These are phyloP conservation scores for Macroramphosus scolopax DNA, from an alignment of 2,797 vertebrate species.

Conservation along the genomic window DNA sequence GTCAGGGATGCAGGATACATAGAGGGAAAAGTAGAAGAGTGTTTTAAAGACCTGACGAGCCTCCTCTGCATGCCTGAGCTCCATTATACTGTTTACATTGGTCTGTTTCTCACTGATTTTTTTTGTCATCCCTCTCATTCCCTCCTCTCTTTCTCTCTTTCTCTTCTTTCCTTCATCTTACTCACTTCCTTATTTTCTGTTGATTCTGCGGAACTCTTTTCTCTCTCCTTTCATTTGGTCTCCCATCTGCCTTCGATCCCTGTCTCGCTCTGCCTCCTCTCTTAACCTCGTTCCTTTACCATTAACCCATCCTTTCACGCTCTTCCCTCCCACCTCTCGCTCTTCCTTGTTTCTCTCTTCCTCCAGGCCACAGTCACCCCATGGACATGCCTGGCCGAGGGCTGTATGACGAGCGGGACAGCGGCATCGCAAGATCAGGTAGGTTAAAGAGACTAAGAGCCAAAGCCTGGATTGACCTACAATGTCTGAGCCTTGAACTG, in stretches of 20 bases:
- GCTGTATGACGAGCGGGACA: slow-evolving; percentile 90
- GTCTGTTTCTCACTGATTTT: slow-evolving; percentile 17
- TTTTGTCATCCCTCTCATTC: not conserved
- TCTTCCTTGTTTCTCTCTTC: slow-evolving; percentile 2
- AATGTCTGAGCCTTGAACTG: slow-evolving; percentile 23
- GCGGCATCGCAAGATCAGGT: slow-evolving; percentile 98
- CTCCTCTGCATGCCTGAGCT: slow-evolving; percentile 10
- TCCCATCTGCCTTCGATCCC: too few relatives aligned
- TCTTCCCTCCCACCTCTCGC: slow-evolving; percentile 5
- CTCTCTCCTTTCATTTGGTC: too few relatives aligned
- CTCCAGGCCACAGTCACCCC: slow-evolving; percentile 94
- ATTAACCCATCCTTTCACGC: not conserved
- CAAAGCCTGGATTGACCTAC: slow-evolving; percentile 60
- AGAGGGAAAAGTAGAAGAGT: too few relatives aligned
- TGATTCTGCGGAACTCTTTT: too few relatives aligned
- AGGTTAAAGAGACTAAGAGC: slow-evolving; percentile 60
- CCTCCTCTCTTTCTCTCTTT: too few relatives aligned
- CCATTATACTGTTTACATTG: not conserved
- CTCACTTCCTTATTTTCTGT: too few relatives aligned
- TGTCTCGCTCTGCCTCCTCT: not conserved
- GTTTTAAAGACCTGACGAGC: too few relatives aligned
- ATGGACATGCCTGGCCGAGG: slow-evolving; percentile 99
- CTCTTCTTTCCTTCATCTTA: not conserved
- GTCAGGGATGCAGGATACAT: not conserved
- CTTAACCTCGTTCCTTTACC: not conserved